Conservation (phyloP, 2,888 invertebrate species). For the Germaria angustata region DNA sequence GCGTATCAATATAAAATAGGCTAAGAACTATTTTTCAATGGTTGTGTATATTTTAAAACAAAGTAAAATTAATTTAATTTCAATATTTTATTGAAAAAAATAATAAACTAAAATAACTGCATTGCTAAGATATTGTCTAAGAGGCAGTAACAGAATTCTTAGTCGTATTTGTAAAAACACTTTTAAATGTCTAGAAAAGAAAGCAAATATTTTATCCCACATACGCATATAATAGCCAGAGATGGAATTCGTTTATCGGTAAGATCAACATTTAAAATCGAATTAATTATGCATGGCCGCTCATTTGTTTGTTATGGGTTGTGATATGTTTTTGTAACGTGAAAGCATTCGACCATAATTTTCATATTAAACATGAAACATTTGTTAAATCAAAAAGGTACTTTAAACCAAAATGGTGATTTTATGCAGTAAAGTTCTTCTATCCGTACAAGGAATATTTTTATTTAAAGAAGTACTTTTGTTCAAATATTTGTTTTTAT, state of each 20-base stretch:
- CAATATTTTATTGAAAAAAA: slow-evolving; percentile 49
- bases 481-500: too few relatives aligned
- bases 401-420: background rate
- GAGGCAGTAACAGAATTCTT: slow-evolving; percentile 61
- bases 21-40: too few relatives aligned
- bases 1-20: too few relatives aligned
- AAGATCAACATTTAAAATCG: too few relatives aligned
- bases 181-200: slow-evolving; percentile 5
- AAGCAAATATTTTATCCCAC: background rate
- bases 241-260: background rate
- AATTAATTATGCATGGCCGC: too few relatives aligned
- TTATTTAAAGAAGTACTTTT: too few relatives aligned
- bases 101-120: slow-evolving; percentile 39
- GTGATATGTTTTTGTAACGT: too few relatives aligned
- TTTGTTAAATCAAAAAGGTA: background rate
- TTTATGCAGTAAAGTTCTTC: too few relatives aligned
- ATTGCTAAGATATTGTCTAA: slow-evolving; percentile 62
- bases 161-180: slow-evolving; percentile 65
- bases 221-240: background rate
- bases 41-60: slow-evolving; percentile 43
- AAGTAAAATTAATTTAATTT: slow-evolving; percentile 61
- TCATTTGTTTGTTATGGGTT: too few relatives aligned
- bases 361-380: too few relatives aligned
- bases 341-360: too few relatives aligned
- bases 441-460: too few relatives aligned